Conservation (phyloP, 2,888 invertebrate genomes). For the Microplitis deprimator region DNA sequence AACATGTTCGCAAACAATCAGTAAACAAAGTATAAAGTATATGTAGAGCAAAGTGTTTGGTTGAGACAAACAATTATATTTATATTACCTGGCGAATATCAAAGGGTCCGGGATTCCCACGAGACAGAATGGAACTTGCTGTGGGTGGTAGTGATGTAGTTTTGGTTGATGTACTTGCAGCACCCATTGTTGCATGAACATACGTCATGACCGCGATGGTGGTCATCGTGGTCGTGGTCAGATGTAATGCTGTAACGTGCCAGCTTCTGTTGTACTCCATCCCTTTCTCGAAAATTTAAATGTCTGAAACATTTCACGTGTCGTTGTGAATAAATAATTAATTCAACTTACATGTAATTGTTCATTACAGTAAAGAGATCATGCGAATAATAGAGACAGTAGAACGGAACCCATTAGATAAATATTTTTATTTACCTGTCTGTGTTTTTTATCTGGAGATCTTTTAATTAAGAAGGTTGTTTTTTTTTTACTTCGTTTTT, state of each 20-base stretch:
- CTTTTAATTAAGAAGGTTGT: not conserved
- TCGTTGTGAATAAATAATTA: not conserved
- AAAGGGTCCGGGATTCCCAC: constrained; percentile 43
- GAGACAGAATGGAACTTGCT: constrained; percentile 38
- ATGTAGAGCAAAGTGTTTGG: constrained; percentile 4
- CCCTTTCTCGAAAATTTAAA: constrained; percentile 41
- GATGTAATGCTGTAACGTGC: constrained; percentile 49
- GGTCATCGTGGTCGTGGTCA: constrained; percentile 60
- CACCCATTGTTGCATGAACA: constrained; percentile 56
- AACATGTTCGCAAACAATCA: not conserved
- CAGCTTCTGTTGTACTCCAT: constrained; percentile 51
- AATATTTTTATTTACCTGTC: not conserved
- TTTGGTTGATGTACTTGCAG: constrained; percentile 47
- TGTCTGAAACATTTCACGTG: constrained; percentile 29
- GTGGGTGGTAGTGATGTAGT: constrained; percentile 43
- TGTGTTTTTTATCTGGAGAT: not conserved
- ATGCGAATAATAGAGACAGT: not conserved
- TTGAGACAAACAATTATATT: constrained; percentile 19
- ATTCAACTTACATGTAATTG: not conserved
- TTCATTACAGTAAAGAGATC: not conserved
- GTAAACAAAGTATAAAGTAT: not conserved
- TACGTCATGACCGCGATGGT: constrained; percentile 57
- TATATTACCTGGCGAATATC: constrained; percentile 54
- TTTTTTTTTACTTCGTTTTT: not conserved
- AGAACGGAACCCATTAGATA: not conserved